phyloP scores from a whole-genome alignment of 2,113 vertebrate species.

The Zootoca vivipara region DNA sequence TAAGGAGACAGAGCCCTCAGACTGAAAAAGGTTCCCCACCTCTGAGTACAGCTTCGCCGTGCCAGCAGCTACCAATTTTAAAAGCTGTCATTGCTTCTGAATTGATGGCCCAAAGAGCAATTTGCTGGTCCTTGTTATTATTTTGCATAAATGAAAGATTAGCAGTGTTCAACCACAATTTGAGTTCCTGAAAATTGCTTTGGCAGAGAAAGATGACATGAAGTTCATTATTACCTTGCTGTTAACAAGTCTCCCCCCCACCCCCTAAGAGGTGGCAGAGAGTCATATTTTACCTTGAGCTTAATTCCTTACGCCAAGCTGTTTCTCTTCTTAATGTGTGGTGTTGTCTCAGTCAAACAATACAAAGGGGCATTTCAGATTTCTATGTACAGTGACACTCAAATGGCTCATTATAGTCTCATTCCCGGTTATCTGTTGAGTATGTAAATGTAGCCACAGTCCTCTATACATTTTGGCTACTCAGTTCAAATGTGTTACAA shows the following conservation, averaged over 20 bases:
- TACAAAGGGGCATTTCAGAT: slow-evolving; percentile 47
- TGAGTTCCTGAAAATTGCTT: slow-evolving; percentile 58
- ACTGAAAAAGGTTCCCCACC: too few relatives aligned
- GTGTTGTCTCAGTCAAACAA: slow-evolving; percentile 61
- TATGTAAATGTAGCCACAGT: slow-evolving; percentile 20
- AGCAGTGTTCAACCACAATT: slow-evolving; percentile 54
- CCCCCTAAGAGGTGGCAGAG: slow-evolving; percentile 24
- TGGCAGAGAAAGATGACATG: slow-evolving; percentile 55
- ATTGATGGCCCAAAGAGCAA: slow-evolving; percentile 7
- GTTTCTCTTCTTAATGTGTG: slow-evolving; percentile 54
- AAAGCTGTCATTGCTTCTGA: slow-evolving; percentile 19
- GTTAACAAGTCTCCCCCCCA: slow-evolving; percentile 34
- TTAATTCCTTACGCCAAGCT: slow-evolving; percentile 61
- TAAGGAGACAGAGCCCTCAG: neutral
- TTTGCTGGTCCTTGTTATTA: slow-evolving; percentile 38
- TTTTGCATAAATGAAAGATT: slow-evolving; percentile 64
- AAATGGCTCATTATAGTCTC: slow-evolving; percentile 28
- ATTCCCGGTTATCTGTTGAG: slow-evolving; percentile 31
- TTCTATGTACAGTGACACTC: slow-evolving; percentile 31
- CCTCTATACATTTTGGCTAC: neutral
- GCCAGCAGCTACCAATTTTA: neutral
- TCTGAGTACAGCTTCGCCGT: neutral
- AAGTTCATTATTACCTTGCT: slow-evolving; percentile 65
- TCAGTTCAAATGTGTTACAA: neutral
- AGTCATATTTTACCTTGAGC: slow-evolving; percentile 60